phyloP scores from a whole-genome alignment of 2,797 vertebrate species.

The Trachurus trachurus region DNA sequence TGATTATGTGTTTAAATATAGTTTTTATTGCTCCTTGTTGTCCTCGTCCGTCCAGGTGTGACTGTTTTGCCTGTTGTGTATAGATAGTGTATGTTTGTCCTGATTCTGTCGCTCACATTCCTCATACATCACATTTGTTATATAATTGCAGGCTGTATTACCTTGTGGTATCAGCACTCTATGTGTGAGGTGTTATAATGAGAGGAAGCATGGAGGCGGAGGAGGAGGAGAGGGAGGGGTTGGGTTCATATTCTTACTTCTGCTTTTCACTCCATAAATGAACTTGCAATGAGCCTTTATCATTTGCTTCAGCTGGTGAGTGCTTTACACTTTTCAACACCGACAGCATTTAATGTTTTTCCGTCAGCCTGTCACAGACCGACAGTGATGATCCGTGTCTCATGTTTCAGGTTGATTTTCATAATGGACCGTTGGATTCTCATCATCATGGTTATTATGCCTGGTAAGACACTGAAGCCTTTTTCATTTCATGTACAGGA shows the following conservation, averaged over 20 bases:
- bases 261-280: constrained; percentile 45
- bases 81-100: no score
- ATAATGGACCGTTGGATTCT: constrained; percentile 52
- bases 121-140: neutral
- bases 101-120: neutral
- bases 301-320: neutral
- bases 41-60: no score
- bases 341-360: neutral
- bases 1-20: neutral
- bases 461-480: constrained; percentile 53
- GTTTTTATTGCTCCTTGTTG: no score
- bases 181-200: neutral
- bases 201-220: neutral
- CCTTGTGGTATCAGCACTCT: neutral
- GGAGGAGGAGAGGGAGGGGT: no score
- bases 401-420: constrained; percentile 15
- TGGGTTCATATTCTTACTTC: constrained; percentile 36
- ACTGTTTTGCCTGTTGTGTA: no score
- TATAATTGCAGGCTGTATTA: neutral
- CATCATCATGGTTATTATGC: constrained; percentile 30
- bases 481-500: neutral
- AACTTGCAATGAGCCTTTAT: neutral
- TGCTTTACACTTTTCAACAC: neutral
- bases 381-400: neutral
- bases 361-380: neutral